Conservation (phyloP, 2,888 invertebrate genomes). For the Plebejus melissa region DNA sequence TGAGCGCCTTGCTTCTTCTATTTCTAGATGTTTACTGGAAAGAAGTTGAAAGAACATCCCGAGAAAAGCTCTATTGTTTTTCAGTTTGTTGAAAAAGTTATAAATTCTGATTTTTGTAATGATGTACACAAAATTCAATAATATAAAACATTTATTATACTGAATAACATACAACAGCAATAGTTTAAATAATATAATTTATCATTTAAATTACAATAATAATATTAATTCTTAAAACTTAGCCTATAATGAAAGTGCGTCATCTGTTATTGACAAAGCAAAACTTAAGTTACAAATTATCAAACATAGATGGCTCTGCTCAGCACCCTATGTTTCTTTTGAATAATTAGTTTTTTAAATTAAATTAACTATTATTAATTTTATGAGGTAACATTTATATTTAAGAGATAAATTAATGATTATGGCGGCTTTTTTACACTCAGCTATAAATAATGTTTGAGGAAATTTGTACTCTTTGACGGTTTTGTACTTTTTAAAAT, state of each 20-base stretch:
- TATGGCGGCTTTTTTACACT: neutral
- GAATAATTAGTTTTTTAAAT: neutral
- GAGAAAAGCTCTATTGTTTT: too few species aligned
- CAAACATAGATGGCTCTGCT: neutral
- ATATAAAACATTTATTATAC: conserved; percentile 58
- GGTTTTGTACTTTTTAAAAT: neutral
- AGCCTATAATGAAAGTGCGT: neutral
- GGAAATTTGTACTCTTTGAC: neutral
- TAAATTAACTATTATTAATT: neutral
- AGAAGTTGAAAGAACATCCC: too few species aligned
- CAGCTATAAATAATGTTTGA: neutral
- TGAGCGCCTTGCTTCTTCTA: too few species aligned
- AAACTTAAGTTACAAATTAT: neutral
- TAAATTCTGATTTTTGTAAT: neutral
- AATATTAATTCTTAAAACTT: neutral
- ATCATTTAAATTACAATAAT: conserved; percentile 20
- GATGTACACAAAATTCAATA: conserved; percentile 31
- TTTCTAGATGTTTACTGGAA: too few species aligned
- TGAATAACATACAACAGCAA: conserved; percentile 52
- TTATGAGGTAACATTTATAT: neutral
- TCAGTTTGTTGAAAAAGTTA: too few species aligned
- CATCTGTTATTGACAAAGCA: neutral
- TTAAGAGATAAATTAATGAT: neutral
- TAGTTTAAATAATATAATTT: neutral
- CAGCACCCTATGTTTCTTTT: neutral